Evolutionary conservation across 2,113 vertebrate species (phyloP).

Genomic region (Bagarius yarrelli): DNA sequence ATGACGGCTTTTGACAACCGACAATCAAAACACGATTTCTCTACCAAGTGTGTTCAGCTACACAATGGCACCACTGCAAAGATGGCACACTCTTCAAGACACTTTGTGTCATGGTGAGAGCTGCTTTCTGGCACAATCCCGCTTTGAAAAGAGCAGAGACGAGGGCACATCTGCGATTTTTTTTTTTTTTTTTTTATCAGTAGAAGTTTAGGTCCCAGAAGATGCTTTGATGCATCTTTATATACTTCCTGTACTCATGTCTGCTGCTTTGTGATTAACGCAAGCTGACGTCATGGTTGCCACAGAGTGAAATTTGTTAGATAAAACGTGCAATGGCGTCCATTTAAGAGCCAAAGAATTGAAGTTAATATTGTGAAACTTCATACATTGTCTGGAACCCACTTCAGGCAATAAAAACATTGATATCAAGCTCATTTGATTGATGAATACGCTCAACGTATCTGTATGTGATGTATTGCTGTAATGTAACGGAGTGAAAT

Average conservation of each 20-base stretch:
- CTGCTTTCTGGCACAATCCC: slow-evolving; percentile 14
- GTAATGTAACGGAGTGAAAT: not conserved
- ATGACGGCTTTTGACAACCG: slow-evolving; percentile 59
- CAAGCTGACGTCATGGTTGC: slow-evolving; percentile 26
- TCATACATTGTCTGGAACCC: slow-evolving; percentile 16
- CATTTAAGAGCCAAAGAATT: not conserved
- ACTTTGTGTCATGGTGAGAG: slow-evolving; percentile 11
- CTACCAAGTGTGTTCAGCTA: slow-evolving; percentile 47
- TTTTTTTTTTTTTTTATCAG: slow-evolving; percentile 12
- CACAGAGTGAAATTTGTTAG: slow-evolving; percentile 13
- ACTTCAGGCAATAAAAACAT: slow-evolving; percentile 32
- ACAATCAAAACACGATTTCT: slow-evolving; percentile 63
- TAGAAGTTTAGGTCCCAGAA: slow-evolving; percentile 14
- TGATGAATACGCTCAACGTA: not conserved
- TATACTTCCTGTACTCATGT: slow-evolving; percentile 20
- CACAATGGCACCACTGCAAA: slow-evolving; percentile 52
- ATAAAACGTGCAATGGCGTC: not conserved
- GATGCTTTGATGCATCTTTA: slow-evolving; percentile 1
- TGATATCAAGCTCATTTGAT: slow-evolving; percentile 7
- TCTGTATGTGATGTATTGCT: slow-evolving; percentile 9
- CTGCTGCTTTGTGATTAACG: slow-evolving; percentile 12
- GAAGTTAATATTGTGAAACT: slow-evolving; percentile 19
- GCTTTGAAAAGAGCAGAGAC: slow-evolving; percentile 6
- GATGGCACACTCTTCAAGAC: slow-evolving; percentile 38
- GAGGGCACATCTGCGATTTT: slow-evolving; percentile 42